Conservation (phyloP, 2,113 vertebrate species). For the Shinisaurus crocodilurus region DNA sequence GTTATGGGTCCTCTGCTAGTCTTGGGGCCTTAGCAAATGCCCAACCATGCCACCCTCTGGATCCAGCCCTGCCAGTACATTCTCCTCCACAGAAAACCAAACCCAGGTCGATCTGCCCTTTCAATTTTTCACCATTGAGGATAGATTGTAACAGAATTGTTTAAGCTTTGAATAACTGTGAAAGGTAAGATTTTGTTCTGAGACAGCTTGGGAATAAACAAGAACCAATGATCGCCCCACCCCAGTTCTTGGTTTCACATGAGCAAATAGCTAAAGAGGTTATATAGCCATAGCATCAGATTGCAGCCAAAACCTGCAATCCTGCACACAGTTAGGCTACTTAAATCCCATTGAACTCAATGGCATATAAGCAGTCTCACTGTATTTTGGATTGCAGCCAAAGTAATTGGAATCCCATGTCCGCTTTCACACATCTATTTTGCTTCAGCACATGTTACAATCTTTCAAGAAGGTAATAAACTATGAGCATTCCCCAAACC, state of each 20-base stretch:
- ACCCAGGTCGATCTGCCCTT: not conserved
- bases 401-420: not conserved
- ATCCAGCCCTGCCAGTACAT: not conserved
- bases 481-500: not conserved
- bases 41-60: not conserved
- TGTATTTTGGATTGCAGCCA: not conserved
- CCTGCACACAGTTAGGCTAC: not conserved
- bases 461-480: not conserved
- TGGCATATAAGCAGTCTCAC: not conserved
- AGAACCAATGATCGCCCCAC: not conserved
- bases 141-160: not conserved
- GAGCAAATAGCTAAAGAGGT: not conserved
- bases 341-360: not conserved
- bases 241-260: slow-evolving; percentile 2
- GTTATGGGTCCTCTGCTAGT: not conserved
- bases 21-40: not conserved
- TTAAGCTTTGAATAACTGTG: not conserved
- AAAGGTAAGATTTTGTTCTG: not conserved
- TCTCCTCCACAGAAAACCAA: not conserved
- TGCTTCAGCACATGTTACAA: not conserved
- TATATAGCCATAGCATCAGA: not conserved
- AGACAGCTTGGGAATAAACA: not conserved
- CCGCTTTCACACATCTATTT: slow-evolving; percentile 29
- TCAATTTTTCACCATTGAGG: not conserved
- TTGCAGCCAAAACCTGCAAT: not conserved